These are phyloP conservation scores for Ceratina japonica DNA, from an alignment of 1,140 invertebrate genomes.

Conservation along the genomic window DNA sequence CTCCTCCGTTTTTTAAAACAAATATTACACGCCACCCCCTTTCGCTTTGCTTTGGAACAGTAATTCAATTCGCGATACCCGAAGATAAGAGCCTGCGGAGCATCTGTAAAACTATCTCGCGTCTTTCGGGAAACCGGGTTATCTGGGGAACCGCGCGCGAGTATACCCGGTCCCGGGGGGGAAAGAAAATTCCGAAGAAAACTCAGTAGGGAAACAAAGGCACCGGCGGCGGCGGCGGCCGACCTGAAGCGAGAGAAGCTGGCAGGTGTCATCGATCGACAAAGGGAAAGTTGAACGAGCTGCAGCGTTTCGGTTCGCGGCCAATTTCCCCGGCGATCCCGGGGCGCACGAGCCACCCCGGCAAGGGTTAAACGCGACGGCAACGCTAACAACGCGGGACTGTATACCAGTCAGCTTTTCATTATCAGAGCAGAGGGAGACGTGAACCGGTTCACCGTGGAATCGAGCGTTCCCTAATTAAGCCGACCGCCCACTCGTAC, in stretches of 20 bases:
- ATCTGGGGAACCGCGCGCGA: no score
- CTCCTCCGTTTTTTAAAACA: no score
- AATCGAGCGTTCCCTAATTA: constrained; percentile 47
- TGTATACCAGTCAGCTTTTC: constrained; percentile 23
- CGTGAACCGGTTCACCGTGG: constrained; percentile 48
- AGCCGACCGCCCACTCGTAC: constrained; percentile 13
- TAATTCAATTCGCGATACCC: no score
- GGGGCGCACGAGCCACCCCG: not conserved
- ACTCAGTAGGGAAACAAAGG: not conserved
- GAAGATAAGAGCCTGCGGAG: no score
- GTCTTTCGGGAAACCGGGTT: no score
- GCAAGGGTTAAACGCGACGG: constrained; percentile 28
- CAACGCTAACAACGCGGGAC: constrained; percentile 12
- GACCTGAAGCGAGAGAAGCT: not conserved
- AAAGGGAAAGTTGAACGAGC: constrained; percentile 29
- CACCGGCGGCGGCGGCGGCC: no score
- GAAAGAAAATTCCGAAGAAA: no score
- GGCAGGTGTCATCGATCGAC: constrained; percentile 27
- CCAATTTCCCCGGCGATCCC: constrained; percentile 15
- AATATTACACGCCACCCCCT: no score
- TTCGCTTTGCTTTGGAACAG: no score
- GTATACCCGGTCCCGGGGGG: no score
- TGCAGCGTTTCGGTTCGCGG: constrained; percentile 11
- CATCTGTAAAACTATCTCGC: no score
- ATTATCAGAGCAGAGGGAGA: constrained; percentile 39